Base-by-base conservation (phyloP, 2,797 vertebrate species). In the Alectoris magna region DNA sequence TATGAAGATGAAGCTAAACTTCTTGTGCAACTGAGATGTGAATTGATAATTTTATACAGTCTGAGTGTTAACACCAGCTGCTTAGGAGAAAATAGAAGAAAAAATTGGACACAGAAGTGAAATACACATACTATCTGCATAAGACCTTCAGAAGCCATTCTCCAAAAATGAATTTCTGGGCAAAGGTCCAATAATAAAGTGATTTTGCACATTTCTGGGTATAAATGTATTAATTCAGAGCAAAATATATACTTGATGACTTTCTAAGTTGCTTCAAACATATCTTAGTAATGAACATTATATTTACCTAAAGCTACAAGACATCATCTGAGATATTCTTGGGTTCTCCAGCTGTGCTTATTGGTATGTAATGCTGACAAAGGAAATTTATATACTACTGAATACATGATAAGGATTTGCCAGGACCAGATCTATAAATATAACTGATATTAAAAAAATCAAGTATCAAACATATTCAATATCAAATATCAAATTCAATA, bases 141-240 rank as follows among this genome's bases (percentile, higher is more conserved):
- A 84, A 89, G 90, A 62, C n/a, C 26, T 78, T 78, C 63, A 48
- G 60, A 38, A 91, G 38, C 17, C 67, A 46, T 74, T 78, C 73
- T 72, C 55, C 43, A 84, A 75, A 93, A 78, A 59, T n/a, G 5
- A 67, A 36, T 75, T 90, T 90, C 76, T 90, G 46, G 76, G 62
- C 38, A 86, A 87, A 84, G 16, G 74, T 64, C 51, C 90, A 87
- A 53, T 15, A 43, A 34, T 81, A 66, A 38, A 58, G 49, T 43
- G 27, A 72, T 29, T 91, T 75, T 44, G 17, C 71, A 78, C 44
- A 55, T 1, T 16, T 77, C 49, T 89, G 48, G 5, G 39, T 60
- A 74, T 62, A 85, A 71, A 80, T 41, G 5, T 43, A 69, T 43
- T 23, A 81, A 66, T 69, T 78, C 63, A 90, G 49, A 66, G 34